Percentiles rank a stretch among this genome's conserved stretches.
Evolutionary conservation across 2,888 invertebrate species (phyloP).

Genomic region (Caenorhabditis parvicauda): DNA sequence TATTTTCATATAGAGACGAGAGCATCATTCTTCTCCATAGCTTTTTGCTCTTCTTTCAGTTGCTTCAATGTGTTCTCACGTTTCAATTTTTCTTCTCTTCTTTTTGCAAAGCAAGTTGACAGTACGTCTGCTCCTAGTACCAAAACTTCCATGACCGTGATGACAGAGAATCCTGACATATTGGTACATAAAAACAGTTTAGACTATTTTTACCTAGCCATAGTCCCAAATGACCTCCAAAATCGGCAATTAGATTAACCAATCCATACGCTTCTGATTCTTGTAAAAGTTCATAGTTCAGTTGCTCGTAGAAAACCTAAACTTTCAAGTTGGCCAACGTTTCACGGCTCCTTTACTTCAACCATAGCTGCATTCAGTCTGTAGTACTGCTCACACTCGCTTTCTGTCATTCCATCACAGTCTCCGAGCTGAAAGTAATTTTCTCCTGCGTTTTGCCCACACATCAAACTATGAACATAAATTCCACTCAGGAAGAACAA

Average conservation of each 20-base stretch:
- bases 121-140: constrained; percentile 40
- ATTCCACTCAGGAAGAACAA: no score
- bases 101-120: constrained; percentile 22
- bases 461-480: no score
- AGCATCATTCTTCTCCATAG: constrained; percentile 12
- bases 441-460: no score
- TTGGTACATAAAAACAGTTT: not conserved
- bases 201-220: constrained; percentile 36
- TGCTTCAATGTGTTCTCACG: constrained; percentile 11
- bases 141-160: constrained; percentile 58
- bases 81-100: constrained; percentile 20
- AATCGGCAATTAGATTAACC: constrained; percentile 50
- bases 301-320: constrained; percentile 48
- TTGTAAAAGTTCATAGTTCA: constrained; percentile 47
- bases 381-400: constrained; percentile 48
- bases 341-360: constrained; percentile 16
- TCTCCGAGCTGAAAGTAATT: constrained; percentile 40
- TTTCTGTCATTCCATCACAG: constrained; percentile 48
- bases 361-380: constrained; percentile 48
- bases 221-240: constrained; percentile 49
- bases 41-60: not conserved
- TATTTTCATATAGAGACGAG: constrained; percentile 27
- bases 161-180: constrained; percentile 46
- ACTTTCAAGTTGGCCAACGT: not conserved
- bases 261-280: constrained; percentile 46